Evolutionary conservation across 2,113 vertebrate species (phyloP), one percentile per base, ranked within the genome.

Genomic region (Lophochroa leadbeateri): DNA sequence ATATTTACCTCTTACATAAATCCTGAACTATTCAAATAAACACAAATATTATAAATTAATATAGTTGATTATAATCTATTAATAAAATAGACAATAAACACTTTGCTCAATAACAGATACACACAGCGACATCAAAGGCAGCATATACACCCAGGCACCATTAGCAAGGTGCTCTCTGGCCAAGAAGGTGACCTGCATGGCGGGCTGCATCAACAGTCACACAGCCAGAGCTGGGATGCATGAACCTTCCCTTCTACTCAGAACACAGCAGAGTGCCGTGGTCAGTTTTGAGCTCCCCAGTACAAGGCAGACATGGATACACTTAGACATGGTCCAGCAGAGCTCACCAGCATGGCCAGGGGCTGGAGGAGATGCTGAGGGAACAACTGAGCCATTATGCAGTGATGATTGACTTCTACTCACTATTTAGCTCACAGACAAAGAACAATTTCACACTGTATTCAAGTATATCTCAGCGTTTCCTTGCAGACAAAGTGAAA

Each of bases 51-150:
- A 71, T n/a, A 74, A 63, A 31, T 50, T 7, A 27, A 31, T 63
- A 53, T 9, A 37, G 28, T 10, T 39, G 39, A 20, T 49, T 3
- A 77, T 23, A 47, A 78, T 52, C 12, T 61, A 75, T 28, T 75
- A 89, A 47, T 29, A 44, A 80, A 82, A 41, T 5, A 57, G 24
- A 46, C 25, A 57, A 43, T 47, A 63, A 78, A 53, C 17, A 35
- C 19, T 64, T 90, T 33, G 50, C 7, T 50, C 0, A 3, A 37
- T 18, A 47, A 52, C 68, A 81, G 53, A 57, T 5, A 82, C 44
- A 85, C 8, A 12, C 7, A 67, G 28, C 0, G 1, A 67, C 15
- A 58, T 13, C 28, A 63, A 78, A 11, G 0, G 0, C 7, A 86
- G n/a, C 29, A 68, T 61, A 29, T 17, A 19, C 13, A 60, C 23